Evolutionary conservation across 2,797 vertebrate species (phyloP).

Genomic region (Cyprinella venusta): DNA sequence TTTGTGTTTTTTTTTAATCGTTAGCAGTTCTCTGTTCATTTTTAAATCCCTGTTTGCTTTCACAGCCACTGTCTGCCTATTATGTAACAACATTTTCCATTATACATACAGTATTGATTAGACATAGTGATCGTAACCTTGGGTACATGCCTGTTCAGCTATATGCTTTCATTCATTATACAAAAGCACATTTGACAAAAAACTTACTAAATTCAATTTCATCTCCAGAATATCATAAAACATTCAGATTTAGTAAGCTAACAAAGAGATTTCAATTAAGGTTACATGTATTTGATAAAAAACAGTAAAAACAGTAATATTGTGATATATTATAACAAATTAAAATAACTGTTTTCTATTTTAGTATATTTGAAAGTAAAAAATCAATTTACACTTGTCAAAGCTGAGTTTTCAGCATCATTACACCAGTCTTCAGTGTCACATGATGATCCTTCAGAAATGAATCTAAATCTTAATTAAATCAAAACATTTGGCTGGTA

Average conservation of each 20-base stretch:
- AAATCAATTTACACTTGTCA: neutral
- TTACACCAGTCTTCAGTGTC: neutral
- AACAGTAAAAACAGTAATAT: neutral
- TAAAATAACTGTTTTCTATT: neutral
- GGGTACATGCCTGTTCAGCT: neutral
- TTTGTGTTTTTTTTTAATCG: neutral
- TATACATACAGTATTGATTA: conserved; percentile 69
- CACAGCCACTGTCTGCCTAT: conserved; percentile 47
- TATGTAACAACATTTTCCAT: conserved; percentile 66
- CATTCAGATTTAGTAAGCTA: neutral
- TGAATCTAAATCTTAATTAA: neutral
- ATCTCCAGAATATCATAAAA: neutral
- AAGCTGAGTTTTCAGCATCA: neutral
- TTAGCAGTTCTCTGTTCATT: conserved; percentile 37
- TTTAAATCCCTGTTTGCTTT: conserved; percentile 39
- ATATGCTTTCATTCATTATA: neutral
- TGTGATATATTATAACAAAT: neutral
- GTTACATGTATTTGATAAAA: neutral
- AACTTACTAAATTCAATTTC: neutral
- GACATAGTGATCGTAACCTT: conserved; percentile 18
- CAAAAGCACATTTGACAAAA: neutral
- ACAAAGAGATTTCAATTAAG: neutral
- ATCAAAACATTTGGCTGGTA: neutral
- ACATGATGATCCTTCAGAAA: neutral
- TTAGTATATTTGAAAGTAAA: neutral